Evolutionary conservation across 2,797 vertebrate genomes (phyloP).

Genomic region (Lepilemur ruficaudatus): DNA sequence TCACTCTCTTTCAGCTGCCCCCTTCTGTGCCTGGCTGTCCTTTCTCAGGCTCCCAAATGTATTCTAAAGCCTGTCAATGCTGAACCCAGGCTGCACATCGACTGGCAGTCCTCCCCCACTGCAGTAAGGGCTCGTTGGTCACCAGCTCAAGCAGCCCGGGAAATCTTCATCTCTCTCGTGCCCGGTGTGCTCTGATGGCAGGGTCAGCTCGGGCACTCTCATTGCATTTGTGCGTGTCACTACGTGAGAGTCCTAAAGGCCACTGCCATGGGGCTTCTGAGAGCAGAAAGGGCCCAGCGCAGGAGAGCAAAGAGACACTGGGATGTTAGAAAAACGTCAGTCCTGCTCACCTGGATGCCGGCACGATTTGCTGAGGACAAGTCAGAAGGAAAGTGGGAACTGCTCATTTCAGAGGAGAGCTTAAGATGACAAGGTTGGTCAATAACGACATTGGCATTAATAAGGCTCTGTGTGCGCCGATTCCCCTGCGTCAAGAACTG

Average conservation of each 20-base stretch:
- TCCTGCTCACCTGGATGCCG: not conserved
- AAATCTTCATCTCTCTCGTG: not conserved
- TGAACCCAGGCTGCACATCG: not conserved
- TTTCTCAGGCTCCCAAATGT: not conserved
- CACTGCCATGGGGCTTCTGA: not conserved
- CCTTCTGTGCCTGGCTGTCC: not conserved
- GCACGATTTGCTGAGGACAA: not conserved
- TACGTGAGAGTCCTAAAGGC: not conserved
- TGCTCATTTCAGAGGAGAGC: not conserved
- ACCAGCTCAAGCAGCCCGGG: not conserved
- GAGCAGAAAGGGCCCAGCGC: not conserved
- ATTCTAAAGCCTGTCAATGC: not conserved
- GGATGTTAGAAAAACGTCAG: not conserved
- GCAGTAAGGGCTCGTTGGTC: not conserved
- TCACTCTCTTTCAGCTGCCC: not conserved
- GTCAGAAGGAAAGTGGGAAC: not conserved
- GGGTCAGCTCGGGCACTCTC: not conserved
- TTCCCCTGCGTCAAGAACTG: not conserved
- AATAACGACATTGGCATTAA: not conserved
- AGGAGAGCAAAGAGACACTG: not conserved
- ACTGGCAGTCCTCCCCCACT: not conserved
- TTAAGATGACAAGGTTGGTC: not conserved
- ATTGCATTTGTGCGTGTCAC: not conserved
- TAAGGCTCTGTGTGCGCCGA: fast-evolving
- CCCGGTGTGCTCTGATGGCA: not conserved